Evolutionary conservation across 2,888 invertebrate genomes (phyloP).

Genomic region (Synergus japonicus): DNA sequence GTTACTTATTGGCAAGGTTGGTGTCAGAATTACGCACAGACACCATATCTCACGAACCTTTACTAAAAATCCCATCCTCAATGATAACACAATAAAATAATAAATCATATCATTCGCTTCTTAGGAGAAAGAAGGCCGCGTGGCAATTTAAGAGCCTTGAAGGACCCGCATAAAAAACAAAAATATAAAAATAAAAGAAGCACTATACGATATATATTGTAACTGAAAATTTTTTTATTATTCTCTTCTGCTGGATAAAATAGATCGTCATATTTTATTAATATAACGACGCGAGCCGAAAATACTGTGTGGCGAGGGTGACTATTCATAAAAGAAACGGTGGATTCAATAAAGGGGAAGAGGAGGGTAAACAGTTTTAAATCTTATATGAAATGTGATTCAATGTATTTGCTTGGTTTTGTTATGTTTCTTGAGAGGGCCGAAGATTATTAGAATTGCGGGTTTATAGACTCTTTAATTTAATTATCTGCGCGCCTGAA

Average conservation of each 20-base stretch:
- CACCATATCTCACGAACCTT: constrained; percentile 44
- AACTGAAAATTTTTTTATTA: not conserved
- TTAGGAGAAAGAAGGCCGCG: constrained; percentile 55
- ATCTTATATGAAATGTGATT: not conserved
- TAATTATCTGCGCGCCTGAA: too few species aligned
- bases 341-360: not conserved
- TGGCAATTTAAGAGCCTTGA: constrained; percentile 59
- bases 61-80: constrained; percentile 41
- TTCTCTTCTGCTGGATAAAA: not conserved
- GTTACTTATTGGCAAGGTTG: constrained; percentile 50
- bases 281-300: not conserved
- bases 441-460: too few species aligned
- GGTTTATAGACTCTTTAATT: too few species aligned
- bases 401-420: not conserved
- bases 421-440: not conserved
- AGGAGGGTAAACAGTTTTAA: constrained; percentile 4
- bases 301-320: not conserved
- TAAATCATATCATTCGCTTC: constrained; percentile 54
- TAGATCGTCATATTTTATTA: not conserved
- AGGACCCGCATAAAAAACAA: constrained; percentile 1
- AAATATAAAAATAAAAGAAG: not conserved
- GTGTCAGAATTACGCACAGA: constrained; percentile 49
- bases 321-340: not conserved
- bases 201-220: not conserved
- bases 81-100: constrained; percentile 62